phyloP scores from a whole-genome alignment of 2,113 vertebrate genomes.

The Quiscalus mexicanus region DNA sequence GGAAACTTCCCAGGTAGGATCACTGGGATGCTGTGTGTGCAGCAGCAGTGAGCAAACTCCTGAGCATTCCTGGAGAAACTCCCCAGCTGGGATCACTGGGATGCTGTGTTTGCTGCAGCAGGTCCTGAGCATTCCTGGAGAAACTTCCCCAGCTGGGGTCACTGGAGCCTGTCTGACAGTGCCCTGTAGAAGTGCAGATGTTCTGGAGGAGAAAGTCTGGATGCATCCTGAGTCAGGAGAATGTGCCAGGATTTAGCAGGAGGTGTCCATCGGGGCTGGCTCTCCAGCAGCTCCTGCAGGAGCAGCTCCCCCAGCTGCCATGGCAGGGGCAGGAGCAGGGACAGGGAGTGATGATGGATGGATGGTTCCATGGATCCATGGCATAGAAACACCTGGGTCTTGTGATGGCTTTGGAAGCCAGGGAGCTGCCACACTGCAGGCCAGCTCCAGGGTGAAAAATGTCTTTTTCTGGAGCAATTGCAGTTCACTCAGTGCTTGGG shows the following conservation, averaged over 20 bases:
- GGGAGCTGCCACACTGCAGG: neutral
- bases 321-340: neutral
- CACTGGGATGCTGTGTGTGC: no score
- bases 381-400: neutral
- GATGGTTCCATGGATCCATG: neutral
- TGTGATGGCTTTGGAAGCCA: neutral
- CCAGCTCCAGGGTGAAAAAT: neutral
- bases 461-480: neutral
- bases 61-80: no score
- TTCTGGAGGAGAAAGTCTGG: neutral
- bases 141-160: neutral
- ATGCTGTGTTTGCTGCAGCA: no score
- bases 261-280: neutral
- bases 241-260: neutral
- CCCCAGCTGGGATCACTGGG: no score
- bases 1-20: no score
- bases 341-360: neutral
- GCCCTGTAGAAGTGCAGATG: accelerated
- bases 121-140: neutral
- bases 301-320: neutral
- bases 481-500: neutral
- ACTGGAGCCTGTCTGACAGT: neutral
- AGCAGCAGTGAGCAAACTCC: no score
- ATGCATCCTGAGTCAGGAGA: neutral
- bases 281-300: neutral